phyloP scores from a whole-genome alignment of 2,113 vertebrate genomes.

The Neoarius graeffei region DNA sequence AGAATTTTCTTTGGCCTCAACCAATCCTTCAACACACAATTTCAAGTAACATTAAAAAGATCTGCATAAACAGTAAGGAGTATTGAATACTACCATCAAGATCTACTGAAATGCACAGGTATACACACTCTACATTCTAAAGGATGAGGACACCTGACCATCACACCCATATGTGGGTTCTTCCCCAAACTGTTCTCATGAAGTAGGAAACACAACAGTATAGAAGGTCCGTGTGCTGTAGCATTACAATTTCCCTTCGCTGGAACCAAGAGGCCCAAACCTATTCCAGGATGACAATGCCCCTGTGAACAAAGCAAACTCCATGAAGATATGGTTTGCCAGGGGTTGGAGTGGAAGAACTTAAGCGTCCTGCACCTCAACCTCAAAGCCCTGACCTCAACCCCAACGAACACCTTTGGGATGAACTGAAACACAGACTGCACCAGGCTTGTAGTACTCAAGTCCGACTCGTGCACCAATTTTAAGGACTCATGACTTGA shows the following conservation, averaged over 20 bases:
- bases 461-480: too few relatives aligned
- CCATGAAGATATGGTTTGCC: neutral
- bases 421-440: too few relatives aligned
- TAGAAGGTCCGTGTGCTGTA: neutral
- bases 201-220: too few relatives aligned
- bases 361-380: neutral
- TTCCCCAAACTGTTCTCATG: too few relatives aligned
- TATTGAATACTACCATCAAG: neutral
- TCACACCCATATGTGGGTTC: neutral
- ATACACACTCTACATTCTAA: neutral
- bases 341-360: neutral
- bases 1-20: neutral
- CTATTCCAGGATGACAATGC: neutral
- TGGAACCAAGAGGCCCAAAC: neutral
- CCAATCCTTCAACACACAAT: neutral
- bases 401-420: too few relatives aligned
- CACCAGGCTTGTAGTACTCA: too few relatives aligned
- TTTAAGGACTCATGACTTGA: too few relatives aligned
- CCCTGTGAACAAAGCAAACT: neutral
- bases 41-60: neutral
- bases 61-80: neutral
- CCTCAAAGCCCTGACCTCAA: neutral
- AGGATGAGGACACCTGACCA: neutral
- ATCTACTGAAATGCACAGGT: neutral
- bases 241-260: neutral